These are phyloP conservation scores for Carassius gibelio DNA, from an alignment of 2,113 vertebrate species.

Conservation along the genomic window DNA sequence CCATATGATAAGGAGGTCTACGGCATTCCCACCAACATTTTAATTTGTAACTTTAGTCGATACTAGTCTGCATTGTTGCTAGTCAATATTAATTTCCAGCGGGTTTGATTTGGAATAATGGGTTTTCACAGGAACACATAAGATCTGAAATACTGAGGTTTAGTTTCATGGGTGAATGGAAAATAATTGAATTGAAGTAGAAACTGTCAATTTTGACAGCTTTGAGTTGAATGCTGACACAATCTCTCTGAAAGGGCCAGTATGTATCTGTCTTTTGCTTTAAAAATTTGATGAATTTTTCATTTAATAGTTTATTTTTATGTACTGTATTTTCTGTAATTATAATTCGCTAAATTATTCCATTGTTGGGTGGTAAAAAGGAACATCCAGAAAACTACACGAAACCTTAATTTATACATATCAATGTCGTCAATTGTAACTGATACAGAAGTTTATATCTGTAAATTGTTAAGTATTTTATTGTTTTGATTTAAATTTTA, in stretches of 20 bases:
- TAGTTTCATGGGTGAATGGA: background rate
- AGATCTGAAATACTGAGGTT: background rate
- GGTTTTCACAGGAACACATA: constrained; percentile 8
- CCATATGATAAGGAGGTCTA: constrained; percentile 52
- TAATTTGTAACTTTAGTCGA: constrained; percentile 32
- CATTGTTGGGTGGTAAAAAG: constrained; percentile 19
- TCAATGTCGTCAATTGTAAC: constrained; percentile 52
- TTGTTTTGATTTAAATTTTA: background rate
- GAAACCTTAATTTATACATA: constrained; percentile 46
- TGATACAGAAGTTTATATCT: constrained; percentile 24
- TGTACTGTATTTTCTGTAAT: background rate
- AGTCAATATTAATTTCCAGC: constrained; percentile 17
- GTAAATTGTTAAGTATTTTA: constrained; percentile 29
- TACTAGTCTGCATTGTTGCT: constrained; percentile 21
- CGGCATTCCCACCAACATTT: constrained; percentile 24
- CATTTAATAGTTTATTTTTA: background rate
- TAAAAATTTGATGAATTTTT: background rate
- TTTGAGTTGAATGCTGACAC: constrained; percentile 23
- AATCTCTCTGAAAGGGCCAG: constrained; percentile 27
- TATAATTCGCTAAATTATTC: constrained; percentile 5
- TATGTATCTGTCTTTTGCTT: constrained; percentile 27
- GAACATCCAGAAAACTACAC: constrained; percentile 1
- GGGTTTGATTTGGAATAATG: constrained; percentile 23
- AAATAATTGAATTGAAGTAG: background rate
- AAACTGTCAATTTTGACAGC: background rate